A percentile compares a stretch with the other conserved stretches of the same genome.
Conservation (phyloP, 2,797 vertebrate genomes). For the Pseudocheirus occidentalis region DNA sequence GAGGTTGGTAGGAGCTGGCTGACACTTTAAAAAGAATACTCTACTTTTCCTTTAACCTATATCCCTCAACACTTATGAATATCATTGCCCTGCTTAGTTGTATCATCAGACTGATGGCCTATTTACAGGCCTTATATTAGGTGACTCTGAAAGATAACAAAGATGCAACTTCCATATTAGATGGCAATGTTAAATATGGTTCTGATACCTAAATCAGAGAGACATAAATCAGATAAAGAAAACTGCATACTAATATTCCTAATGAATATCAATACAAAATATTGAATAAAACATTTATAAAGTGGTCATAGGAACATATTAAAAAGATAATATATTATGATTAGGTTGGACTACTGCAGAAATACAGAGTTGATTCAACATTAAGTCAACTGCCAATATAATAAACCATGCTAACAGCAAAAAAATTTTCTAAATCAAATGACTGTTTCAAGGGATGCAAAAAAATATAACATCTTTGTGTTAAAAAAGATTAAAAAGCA, state of each 20-base stretch:
- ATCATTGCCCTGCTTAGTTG: background rate
- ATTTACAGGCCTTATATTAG: background rate
- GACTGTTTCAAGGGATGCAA: background rate
- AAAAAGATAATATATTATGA: background rate
- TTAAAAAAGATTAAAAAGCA: background rate
- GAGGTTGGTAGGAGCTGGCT: background rate
- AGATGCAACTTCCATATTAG: background rate
- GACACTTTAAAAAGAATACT: background rate
- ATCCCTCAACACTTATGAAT: background rate
- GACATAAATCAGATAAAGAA: background rate
- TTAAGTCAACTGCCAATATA: background rate
- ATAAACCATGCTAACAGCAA: background rate
- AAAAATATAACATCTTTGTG: background rate
- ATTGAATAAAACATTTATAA: background rate
- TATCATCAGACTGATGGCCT: background rate
- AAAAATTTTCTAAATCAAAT: background rate
- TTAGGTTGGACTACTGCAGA: background rate
- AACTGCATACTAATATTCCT: background rate
- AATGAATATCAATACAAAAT: background rate
- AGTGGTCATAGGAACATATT: background rate
- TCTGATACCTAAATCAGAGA: background rate
- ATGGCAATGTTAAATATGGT: background rate
- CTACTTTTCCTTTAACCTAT: background rate
- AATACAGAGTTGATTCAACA: background rate
- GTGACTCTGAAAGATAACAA: background rate